Evolutionary conservation across 2,888 invertebrate species (phyloP), one percentile per base, ranked within the genome.

Genomic region (Geophilus truncorum): DNA sequence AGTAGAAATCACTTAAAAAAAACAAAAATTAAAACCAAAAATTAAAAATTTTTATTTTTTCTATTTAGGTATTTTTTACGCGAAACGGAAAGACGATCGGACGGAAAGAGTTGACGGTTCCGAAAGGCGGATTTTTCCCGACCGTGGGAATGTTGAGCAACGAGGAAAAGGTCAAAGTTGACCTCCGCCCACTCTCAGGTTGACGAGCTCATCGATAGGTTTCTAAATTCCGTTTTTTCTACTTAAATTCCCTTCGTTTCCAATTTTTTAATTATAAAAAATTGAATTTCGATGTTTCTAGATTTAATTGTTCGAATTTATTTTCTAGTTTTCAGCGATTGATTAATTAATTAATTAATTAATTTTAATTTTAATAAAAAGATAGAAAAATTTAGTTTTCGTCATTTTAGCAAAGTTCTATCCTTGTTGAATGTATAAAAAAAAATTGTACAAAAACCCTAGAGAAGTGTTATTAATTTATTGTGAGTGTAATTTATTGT

Each of bases 71-170:
- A 45, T 90, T 89, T 84, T 90, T 89, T 83, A 89, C 89, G 62
- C 85, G 89, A 81, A 90, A 89, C 85, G 88, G 89, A 12, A 88
- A 88, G 83, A 87, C 87, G 36, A 86, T 90, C 70, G 89, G 90
- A 0, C 86, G 87, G 75, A 87, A 88, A 82, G 87, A 88, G 83
- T 87, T 88, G n/a, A 84, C 86, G 79, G 88, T 90, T 82, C 89
- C 90, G 7, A 87, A 87, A 83, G 89, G 89, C 77, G 90, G 89
- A 1, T 89, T 89, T 85, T 89, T 86, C 83, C 89, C 90, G 0
- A 89, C 89, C 7, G 86, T 89, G 18, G 89, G 89, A 82, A 89
- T 89, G 89, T 84, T 89, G 82, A 89, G 89, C 85, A 86, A 86
- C 83, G 87, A 88, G 83, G 90, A 89, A 84, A 88, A 88, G 83